A percentile compares a stretch with the other conserved stretches of the same genome.
Evolutionary conservation across 2,113 vertebrate species (phyloP).

Genomic region (Brienomyrus brachyistius): DNA sequence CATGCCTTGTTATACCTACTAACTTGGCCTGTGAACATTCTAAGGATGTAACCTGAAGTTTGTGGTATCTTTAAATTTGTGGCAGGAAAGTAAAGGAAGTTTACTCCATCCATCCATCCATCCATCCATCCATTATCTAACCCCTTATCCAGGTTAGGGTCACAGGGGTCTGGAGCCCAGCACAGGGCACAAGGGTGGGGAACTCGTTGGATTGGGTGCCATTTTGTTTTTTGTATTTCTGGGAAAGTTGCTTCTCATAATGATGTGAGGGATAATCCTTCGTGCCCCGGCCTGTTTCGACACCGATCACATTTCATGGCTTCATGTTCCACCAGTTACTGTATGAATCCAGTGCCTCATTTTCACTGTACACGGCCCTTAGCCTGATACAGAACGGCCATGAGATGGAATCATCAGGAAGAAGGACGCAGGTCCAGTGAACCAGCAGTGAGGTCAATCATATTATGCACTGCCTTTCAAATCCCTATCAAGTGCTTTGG

Average conservation of each 20-base stretch:
- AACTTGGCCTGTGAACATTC: neutral
- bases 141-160: neutral
- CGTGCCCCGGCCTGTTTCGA: neutral
- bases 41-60: neutral
- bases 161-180: neutral
- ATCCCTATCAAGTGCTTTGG: neutral
- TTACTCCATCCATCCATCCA: neutral
- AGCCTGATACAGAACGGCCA: neutral
- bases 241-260: neutral
- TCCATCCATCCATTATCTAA: neutral
- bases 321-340: neutral
- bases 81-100: neutral
- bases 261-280: neutral
- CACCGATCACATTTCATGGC: neutral
- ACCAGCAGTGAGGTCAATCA: neutral
- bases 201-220: neutral
- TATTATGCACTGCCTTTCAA: neutral
- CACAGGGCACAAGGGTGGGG: too few species aligned
- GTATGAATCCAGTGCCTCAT: neutral
- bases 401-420: neutral
- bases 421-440: neutral
- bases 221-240: neutral
- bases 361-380: neutral
- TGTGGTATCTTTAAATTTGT: neutral
- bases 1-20: neutral